Evolutionary conservation across 1,140 invertebrate species (phyloP), one percentile per base, ranked within the genome.

Genomic region (Eupristina koningsbergeri): DNA sequence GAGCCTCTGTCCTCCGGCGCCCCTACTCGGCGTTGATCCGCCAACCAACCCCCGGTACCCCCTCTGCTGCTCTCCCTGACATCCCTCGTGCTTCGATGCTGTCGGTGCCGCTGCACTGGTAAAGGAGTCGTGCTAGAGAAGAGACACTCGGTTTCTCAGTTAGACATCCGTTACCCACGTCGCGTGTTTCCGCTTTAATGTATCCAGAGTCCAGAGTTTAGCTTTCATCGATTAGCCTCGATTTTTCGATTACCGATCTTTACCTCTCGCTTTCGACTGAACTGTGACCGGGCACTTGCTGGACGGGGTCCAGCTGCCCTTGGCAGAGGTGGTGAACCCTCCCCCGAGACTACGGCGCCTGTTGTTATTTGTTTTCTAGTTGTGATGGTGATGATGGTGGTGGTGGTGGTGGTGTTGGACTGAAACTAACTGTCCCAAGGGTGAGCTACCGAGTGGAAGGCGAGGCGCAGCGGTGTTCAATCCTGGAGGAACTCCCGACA

Each of bases 101-200:
- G 0, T 71, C 64, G 50, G 26, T 53, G 58, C 50, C 34, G 69
- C 26, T 63, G 53, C 53, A 26, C 53, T 58, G 22, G 53, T 34
- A 58, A 58, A 5, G 53, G 53, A 58, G 22, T 26, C 19, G 53
- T 19, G 5, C 53, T 41, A 64, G 80, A 63, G 58, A 29, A 82
- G 61, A 76, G 81, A 83, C 39, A 83, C 85, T 76, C 85, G 84
- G 83, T 82, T 77, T 78, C 67, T 79, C 76, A 85, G 84, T 85
- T 80, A 87, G 81, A 81, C 84, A 85, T 53, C 80, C 34, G n/a
- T 61, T 77, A 29, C 61, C 73, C 61, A 74, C 39, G 73, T 53
- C 74, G 81, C 61, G 76, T n/a, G 74, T 45, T 26, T 22, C 50
- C 50, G n/a, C n/a, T n/a, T n/a, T n/a, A n/a, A n/a, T n/a, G n/a